phyloP scores from a whole-genome alignment of 2,797 vertebrate species.

The Emydoidea blandingii region DNA sequence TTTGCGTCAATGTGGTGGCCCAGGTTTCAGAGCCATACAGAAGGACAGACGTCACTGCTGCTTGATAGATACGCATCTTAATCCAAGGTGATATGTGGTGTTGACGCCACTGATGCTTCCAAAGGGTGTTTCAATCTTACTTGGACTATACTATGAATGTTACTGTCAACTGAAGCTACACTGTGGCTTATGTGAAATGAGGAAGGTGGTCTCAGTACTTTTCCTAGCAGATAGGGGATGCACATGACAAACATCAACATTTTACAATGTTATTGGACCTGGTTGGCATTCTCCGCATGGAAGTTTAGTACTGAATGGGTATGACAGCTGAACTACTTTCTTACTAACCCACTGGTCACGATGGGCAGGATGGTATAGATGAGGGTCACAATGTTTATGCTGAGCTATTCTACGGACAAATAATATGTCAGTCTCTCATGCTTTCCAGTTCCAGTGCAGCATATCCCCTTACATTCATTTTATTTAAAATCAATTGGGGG shows the following conservation, averaged over 20 bases:
- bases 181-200: neutral
- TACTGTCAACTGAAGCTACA: fast-evolving
- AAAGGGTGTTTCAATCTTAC: neutral
- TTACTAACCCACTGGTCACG: fast-evolving
- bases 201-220: fast-evolving
- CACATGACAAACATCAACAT: neutral
- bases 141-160: fast-evolving
- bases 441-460: neutral
- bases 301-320: neutral
- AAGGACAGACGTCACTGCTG: neutral
- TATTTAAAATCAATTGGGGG: neutral
- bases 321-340: neutral
- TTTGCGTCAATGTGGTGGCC: neutral
- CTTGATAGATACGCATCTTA: neutral
- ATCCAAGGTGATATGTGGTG: neutral
- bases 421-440: fast-evolving
- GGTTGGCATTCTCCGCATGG: neutral
- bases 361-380: neutral
- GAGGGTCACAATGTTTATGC: neutral
- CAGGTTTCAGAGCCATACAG: neutral
- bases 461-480: fast-evolving
- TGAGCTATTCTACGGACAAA: neutral
- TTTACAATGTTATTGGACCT: neutral
- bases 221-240: neutral
- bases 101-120: neutral